Percentiles rank a stretch among this genome's conserved stretches.
Conservation (phyloP, 2,797 vertebrate genomes). For the Synaphobranchus kaupii region DNA sequence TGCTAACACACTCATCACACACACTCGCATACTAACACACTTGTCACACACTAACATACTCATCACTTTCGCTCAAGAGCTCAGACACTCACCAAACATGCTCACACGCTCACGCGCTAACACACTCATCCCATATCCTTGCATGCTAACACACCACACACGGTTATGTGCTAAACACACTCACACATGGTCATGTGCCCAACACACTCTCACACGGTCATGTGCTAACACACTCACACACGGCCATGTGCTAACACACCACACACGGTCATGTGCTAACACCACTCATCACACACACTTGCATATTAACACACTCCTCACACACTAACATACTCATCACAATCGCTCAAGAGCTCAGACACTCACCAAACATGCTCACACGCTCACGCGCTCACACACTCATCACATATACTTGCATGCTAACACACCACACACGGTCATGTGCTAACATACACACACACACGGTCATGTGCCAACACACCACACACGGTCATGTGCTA, state of each 20-base stretch:
- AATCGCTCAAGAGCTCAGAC: no score
- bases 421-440: background rate
- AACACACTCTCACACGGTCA: background rate
- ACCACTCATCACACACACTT: no score
- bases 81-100: no score
- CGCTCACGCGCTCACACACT: slow-evolving; percentile 23
- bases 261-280: no score
- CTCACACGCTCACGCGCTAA: background rate
- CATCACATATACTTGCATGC: background rate
- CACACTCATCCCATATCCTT: background rate
- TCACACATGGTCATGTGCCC: background rate
- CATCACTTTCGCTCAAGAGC: no score
- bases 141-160: background rate
- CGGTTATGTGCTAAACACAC: background rate
- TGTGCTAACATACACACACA: background rate
- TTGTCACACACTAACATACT: background rate
- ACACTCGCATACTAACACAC: background rate
- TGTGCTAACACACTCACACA: background rate
- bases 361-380: no score
- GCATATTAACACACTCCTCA: background rate
- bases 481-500: background rate
- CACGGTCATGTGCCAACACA: background rate
- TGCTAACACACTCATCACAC: background rate
- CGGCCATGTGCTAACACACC: no score
- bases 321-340: background rate